These are phyloP conservation scores for Dinothrombium tinctorium DNA, from an alignment of 1,140 invertebrate genomes.

Conservation along the genomic window DNA sequence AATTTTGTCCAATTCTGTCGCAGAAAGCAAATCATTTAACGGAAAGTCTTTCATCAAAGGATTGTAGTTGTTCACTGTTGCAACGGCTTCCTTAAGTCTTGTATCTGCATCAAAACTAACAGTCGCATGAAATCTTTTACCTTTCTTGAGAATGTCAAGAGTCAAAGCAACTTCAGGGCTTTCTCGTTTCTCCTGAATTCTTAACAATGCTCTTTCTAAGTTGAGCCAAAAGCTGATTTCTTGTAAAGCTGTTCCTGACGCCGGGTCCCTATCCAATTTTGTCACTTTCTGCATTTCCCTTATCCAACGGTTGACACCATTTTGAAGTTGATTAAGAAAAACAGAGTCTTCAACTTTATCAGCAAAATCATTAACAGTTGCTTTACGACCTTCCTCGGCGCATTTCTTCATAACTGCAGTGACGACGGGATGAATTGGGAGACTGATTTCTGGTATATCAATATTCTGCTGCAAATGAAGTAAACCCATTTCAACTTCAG, in stretches of 20 bases:
- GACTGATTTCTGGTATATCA: constrained; percentile 92
- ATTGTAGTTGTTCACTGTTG: constrained; percentile 93
- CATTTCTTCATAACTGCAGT: constrained; percentile 69
- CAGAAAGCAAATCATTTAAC: constrained; percentile 85
- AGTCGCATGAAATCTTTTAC: constrained; percentile 94
- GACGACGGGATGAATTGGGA: constrained; percentile 69
- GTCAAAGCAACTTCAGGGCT: constrained; percentile 76
- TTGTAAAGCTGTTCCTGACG: constrained; percentile 80
- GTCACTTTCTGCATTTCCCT: constrained; percentile 98
- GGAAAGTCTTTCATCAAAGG: constrained; percentile 99
- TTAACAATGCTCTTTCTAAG: constrained; percentile 76
- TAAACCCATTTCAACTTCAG: constrained; percentile 95
- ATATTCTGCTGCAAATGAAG: constrained; percentile 99
- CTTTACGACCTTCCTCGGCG: constrained; percentile 65
- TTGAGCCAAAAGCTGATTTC: constrained; percentile 99
- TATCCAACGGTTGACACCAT: constrained; percentile 95
- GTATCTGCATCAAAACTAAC: constrained; percentile 97
- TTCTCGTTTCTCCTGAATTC: constrained; percentile 92
- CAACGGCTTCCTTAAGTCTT: constrained; percentile 84
- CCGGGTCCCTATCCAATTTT: constrained; percentile 88
- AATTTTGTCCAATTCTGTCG: constrained; percentile 84
- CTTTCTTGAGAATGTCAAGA: constrained; percentile 87
- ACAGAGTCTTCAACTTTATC: constrained; percentile 74
- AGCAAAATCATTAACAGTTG: constrained; percentile 89
- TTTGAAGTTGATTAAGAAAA: constrained; percentile 87